Conservation (phyloP, 2,888 invertebrate genomes). For the Cosmia pyralina region DNA sequence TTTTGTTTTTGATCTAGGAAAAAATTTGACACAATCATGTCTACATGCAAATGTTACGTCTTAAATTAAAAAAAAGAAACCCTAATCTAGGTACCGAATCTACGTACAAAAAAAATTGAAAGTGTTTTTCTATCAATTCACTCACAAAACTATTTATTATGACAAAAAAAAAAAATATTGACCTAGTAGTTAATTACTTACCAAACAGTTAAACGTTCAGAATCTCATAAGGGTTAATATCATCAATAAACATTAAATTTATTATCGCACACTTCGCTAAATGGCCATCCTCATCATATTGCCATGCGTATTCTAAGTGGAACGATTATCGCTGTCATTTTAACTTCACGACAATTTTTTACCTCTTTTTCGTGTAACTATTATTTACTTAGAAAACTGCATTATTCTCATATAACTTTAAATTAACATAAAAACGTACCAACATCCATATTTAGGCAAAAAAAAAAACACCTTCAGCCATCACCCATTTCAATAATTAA, state of each 20-base stretch:
- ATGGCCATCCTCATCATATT: background rate
- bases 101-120: background rate
- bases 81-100: background rate
- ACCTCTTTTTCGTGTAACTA: conserved; percentile 7
- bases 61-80: background rate
- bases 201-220: background rate
- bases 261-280: conserved; percentile 9
- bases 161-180: background rate
- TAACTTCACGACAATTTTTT: conserved; percentile 1
- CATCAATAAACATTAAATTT: conserved; percentile 8
- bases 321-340: conserved; percentile 29
- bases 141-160: too few species aligned
- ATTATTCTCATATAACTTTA: conserved; percentile 2
- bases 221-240: background rate
- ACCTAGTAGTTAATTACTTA: background rate
- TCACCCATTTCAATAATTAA: conserved; percentile 51
- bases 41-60: background rate
- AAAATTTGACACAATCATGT: background rate
- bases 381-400: conserved; percentile 25
- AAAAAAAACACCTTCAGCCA: conserved; percentile 10
- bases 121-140: background rate
- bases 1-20: background rate
- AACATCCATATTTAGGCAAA: conserved; percentile 41
- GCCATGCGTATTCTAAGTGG: conserved; percentile 1
- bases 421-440: conserved; percentile 53